Evolutionary conservation across 2,888 invertebrate species (phyloP).

Genomic region (Bombylius major): DNA sequence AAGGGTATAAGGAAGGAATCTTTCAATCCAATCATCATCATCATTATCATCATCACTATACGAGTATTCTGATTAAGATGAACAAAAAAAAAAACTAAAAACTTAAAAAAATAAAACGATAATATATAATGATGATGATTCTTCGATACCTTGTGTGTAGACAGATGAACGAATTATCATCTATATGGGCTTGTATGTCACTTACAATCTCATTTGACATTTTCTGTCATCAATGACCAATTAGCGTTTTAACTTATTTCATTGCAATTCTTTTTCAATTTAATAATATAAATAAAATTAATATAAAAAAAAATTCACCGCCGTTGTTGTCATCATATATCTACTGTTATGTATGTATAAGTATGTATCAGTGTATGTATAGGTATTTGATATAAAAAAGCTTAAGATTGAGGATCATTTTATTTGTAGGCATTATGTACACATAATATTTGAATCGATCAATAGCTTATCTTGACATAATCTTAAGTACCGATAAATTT

Average conservation of each 20-base stretch:
- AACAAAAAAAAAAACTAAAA: neutral
- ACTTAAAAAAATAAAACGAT: neutral
- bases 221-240: slow-evolving; percentile 11
- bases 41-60: too few species aligned
- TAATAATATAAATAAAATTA: neutral
- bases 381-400: too few species aligned
- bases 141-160: neutral
- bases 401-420: too few species aligned
- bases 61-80: neutral
- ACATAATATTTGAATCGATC: slow-evolving; percentile 15
- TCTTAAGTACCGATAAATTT: slow-evolving; percentile 22
- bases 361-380: neutral
- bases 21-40: too few species aligned
- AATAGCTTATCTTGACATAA: slow-evolving; percentile 27
- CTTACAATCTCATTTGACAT: slow-evolving; percentile 7
- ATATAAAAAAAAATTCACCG: too few species aligned
- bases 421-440: neutral
- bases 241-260: slow-evolving; percentile 12
- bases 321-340: too few species aligned
- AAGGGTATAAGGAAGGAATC: too few species aligned
- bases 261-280: slow-evolving; percentile 5
- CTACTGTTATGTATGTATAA: neutral
- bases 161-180: neutral
- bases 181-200: slow-evolving; percentile 3
- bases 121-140: neutral